Conservation (phyloP, 2,797 vertebrate species). For the Gephyroberyx darwinii region DNA sequence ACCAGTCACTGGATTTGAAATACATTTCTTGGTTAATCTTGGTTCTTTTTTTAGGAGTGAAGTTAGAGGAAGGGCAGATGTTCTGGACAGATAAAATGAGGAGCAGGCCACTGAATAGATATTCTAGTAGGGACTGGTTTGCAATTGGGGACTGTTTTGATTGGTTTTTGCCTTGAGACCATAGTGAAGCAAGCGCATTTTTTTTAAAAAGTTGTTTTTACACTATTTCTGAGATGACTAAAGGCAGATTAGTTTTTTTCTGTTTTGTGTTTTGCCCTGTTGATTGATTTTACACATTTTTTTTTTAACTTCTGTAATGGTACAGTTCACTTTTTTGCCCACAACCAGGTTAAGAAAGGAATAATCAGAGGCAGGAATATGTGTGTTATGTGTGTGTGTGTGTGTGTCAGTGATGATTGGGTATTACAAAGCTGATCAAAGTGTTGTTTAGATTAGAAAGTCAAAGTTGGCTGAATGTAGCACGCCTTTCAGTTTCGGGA, state of each 20-base stretch:
- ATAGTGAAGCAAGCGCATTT: slow-evolving; percentile 46
- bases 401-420: slow-evolving; percentile 37
- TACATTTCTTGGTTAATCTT: slow-evolving; percentile 1
- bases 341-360: slow-evolving; percentile 41
- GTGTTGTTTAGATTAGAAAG: slow-evolving; percentile 51
- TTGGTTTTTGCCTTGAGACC: slow-evolving; percentile 59
- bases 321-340: slow-evolving; percentile 46
- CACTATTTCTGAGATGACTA: slow-evolving; percentile 31
- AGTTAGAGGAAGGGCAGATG: background rate
- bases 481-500: slow-evolving; percentile 40
- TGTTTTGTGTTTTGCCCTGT: background rate
- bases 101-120: slow-evolving; percentile 47
- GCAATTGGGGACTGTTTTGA: slow-evolving; percentile 30
- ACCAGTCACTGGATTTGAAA: slow-evolving; percentile 27
- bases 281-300: slow-evolving; percentile 34
- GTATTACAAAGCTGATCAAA: slow-evolving; percentile 47
- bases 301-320: slow-evolving; percentile 30
- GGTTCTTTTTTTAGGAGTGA: slow-evolving; percentile 9
- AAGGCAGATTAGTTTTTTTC: slow-evolving; percentile 31
- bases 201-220: slow-evolving; percentile 30
- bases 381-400: slow-evolving; percentile 5
- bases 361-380: slow-evolving; percentile 16
- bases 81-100: slow-evolving; percentile 17
- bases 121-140: slow-evolving; percentile 54
- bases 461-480: slow-evolving; percentile 50